Conservation (phyloP, 2,113 vertebrate genomes). For the Chaenogobius annularis region DNA sequence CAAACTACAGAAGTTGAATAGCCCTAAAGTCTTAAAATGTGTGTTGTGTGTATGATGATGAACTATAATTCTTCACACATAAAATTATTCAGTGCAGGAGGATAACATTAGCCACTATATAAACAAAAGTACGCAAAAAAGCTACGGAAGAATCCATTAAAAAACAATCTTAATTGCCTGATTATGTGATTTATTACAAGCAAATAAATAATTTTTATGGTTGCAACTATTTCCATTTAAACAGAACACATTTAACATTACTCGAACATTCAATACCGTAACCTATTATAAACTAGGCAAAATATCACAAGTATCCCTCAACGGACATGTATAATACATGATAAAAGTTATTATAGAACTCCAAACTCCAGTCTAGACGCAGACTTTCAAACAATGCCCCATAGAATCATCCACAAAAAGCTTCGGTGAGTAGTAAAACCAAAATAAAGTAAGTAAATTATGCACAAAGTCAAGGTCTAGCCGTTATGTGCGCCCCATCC, state of each 20-base stretch:
- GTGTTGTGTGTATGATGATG: background rate
- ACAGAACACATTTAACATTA: too few relatives aligned
- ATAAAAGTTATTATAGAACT: background rate
- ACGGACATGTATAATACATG: background rate
- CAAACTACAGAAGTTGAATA: too few relatives aligned
- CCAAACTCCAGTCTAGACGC: conserved; percentile 4
- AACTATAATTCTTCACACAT: background rate
- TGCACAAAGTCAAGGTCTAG: conserved; percentile 6
- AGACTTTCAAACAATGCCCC: conserved; percentile 1
- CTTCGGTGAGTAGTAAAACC: conserved; percentile 1
- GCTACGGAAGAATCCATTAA: too few relatives aligned
- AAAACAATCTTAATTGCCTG: background rate
- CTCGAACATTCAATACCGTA: too few relatives aligned
- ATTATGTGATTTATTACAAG: background rate
- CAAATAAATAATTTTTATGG: too few relatives aligned
- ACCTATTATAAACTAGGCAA: background rate
- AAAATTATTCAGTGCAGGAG: background rate
- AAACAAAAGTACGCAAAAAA: too few relatives aligned
- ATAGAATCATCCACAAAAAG: conserved; percentile 8
- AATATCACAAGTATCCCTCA: background rate
- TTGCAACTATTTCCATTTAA: background rate
- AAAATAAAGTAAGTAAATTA: conserved; percentile 13
- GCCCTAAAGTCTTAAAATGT: too few relatives aligned
- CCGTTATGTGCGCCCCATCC: conserved; percentile 17
- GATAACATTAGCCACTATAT: too few relatives aligned